A percentile compares a stretch with the other conserved stretches of the same genome.
Conservation (phyloP, 1,140 invertebrate genomes). For the Campodea augens region DNA sequence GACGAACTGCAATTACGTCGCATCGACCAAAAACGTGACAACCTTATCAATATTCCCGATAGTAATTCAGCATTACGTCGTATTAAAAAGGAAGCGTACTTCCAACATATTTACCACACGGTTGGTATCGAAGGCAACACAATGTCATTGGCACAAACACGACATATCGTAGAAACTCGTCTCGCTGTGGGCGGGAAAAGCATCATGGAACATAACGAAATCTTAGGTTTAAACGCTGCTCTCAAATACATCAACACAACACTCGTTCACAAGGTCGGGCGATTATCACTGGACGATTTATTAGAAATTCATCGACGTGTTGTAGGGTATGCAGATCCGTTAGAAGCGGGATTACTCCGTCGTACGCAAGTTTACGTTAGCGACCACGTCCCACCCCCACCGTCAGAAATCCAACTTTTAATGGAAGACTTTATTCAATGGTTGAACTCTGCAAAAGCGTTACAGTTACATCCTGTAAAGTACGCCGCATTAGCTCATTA, state of each 20-base stretch:
- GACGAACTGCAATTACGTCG: slow-evolving; percentile 56
- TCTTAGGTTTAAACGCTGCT: slow-evolving; percentile 79
- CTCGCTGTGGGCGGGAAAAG: slow-evolving; percentile 86
- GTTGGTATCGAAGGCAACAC: slow-evolving; percentile 96
- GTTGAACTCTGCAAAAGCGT: slow-evolving; percentile 71
- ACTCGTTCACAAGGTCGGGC: slow-evolving; percentile 41
- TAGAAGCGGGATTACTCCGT: slow-evolving; percentile 64
- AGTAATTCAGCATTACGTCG: slow-evolving; percentile 54
- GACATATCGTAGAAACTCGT: slow-evolving; percentile 80
- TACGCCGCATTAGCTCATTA: slow-evolving; percentile 88
- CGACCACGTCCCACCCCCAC: slow-evolving; percentile 68
- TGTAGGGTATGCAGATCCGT: slow-evolving; percentile 78
- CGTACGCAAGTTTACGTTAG: slow-evolving; percentile 83
- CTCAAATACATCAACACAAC: slow-evolving; percentile 91
- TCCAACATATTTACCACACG: slow-evolving; percentile 91
- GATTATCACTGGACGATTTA: slow-evolving; percentile 64
- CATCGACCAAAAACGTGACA: slow-evolving; percentile 71
- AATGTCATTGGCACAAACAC: slow-evolving; percentile 79
- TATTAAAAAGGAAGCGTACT: slow-evolving; percentile 85
- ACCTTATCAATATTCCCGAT: slow-evolving; percentile 59
- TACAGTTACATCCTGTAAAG: slow-evolving; percentile 70
- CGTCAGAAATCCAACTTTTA: slow-evolving; percentile 51
- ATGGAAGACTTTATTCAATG: slow-evolving; percentile 80
- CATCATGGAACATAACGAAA: slow-evolving; percentile 92
- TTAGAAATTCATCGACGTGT: slow-evolving; percentile 83